These are phyloP conservation scores for Choloepus hoffmanni DNA, from an alignment of 2,113 vertebrate genomes.

Conservation along the genomic window DNA sequence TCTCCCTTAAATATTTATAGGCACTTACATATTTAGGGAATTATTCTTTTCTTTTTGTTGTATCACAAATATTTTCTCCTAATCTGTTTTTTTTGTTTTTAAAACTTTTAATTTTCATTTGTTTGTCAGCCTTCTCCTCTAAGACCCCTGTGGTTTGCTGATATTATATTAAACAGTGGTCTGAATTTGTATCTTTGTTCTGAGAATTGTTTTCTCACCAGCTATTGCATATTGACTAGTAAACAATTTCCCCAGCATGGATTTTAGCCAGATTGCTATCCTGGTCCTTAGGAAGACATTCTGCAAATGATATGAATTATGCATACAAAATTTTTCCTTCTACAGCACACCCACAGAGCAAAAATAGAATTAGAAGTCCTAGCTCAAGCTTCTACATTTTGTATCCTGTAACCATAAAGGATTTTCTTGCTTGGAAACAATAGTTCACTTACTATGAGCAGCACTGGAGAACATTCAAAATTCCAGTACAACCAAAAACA, in stretches of 20 bases:
- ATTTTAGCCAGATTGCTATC: not conserved
- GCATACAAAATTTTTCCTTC: not conserved
- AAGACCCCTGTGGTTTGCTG: not conserved
- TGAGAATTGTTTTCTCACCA: slow-evolving; percentile 27
- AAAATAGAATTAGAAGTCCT: slow-evolving; percentile 18
- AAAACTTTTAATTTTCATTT: not conserved
- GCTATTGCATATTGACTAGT: not conserved
- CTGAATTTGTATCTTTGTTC: not conserved
- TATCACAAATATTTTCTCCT: not conserved
- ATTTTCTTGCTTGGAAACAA: not conserved
- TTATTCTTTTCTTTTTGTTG: not conserved
- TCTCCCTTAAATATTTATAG: not conserved
- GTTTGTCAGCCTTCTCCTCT: not conserved
- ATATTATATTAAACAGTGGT: not conserved
- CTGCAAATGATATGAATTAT: not conserved
- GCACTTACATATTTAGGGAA: not conserved
- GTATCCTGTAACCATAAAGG: not conserved
- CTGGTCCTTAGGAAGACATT: not conserved
- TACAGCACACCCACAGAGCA: not conserved
- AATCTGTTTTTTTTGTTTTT: not conserved
- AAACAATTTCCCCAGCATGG: not conserved
- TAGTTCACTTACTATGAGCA: not conserved
- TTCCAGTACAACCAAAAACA: slow-evolving; percentile 26
- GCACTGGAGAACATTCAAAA: not conserved
- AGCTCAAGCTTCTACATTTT: not conserved